Conservation (phyloP, 2,113 vertebrate species). For the Nymphicus hollandicus region DNA sequence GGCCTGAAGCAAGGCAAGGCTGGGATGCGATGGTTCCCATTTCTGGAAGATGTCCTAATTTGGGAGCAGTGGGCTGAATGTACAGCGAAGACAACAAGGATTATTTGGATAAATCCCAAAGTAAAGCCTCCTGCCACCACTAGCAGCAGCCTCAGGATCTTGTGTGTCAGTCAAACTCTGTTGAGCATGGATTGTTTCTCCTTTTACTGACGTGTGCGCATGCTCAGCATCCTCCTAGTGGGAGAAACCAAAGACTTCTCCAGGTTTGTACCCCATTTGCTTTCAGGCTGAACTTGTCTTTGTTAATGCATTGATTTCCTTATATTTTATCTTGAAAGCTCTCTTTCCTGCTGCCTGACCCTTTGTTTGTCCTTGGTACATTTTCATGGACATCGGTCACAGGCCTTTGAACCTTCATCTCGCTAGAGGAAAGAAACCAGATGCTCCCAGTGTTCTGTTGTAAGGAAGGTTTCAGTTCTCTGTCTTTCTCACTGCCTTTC, state of each 20-base stretch:
- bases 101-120: not conserved
- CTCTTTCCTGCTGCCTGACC: not conserved
- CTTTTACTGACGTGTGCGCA: fast-evolving
- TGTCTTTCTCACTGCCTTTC: not conserved
- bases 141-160: not conserved
- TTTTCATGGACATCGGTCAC: not conserved
- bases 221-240: not conserved
- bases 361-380: not conserved
- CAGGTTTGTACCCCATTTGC: not conserved
- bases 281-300: not conserved
- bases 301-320: not conserved
- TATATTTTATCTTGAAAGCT: not conserved
- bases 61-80: not conserved
- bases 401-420: not conserved
- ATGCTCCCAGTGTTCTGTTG: not conserved
- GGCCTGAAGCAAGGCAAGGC: not conserved
- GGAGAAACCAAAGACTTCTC: not conserved
- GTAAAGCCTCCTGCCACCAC: not conserved
- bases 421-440: not conserved
- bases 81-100: fast-evolving
- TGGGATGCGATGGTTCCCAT: not conserved
- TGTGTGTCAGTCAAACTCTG: not conserved
- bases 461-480: not conserved
- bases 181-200: not conserved
- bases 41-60: not conserved